Conservation (phyloP, 2,113 vertebrate genomes). For the Acinonyx jubatus region DNA sequence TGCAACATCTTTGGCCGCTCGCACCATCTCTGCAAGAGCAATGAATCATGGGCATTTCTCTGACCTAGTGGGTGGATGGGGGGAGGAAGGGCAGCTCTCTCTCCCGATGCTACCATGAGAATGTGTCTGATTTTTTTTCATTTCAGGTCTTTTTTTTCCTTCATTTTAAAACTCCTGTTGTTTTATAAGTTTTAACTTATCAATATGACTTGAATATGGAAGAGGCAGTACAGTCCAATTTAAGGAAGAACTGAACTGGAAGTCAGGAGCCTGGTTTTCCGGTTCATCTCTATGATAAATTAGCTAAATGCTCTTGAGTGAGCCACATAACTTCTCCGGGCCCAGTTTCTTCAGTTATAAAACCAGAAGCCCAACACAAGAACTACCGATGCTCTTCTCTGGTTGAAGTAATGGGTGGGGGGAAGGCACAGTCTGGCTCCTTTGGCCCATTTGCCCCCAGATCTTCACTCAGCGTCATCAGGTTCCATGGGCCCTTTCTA, state of each 20-base stretch:
- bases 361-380: background rate
- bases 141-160: background rate
- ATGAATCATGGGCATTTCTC: background rate
- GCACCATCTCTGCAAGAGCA: background rate
- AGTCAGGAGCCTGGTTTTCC: background rate
- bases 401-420: background rate
- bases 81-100: background rate
- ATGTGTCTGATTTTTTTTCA: background rate
- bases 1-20: background rate
- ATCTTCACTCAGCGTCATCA: background rate
- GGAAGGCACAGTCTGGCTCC: background rate
- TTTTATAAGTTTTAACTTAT: background rate
- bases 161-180: background rate
- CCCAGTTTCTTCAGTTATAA: background rate
- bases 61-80: background rate
- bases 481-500: too few species aligned
- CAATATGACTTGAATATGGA: background rate
- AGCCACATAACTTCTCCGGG: background rate
- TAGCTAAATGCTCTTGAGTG: background rate
- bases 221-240: background rate
- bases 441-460: background rate
- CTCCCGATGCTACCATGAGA: too few species aligned
- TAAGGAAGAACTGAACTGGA: background rate
- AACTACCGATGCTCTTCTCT: background rate
- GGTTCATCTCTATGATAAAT: background rate